Evolutionary conservation across 1,140 invertebrate species (phyloP).

Genomic region (Paramacrobiotus metropolitanus): DNA sequence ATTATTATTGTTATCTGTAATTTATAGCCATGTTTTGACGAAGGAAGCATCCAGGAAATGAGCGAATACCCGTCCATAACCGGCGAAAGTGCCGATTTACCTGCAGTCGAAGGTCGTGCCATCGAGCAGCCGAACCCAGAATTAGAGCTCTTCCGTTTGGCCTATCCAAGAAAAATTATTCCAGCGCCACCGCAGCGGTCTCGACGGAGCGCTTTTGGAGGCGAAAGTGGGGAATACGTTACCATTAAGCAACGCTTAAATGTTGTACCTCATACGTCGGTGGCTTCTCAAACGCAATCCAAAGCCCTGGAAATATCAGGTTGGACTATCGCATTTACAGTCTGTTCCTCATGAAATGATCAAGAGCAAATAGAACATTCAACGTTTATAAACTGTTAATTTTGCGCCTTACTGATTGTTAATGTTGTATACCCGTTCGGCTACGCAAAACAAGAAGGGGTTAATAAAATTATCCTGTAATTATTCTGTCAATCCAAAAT

Average conservation of each 20-base stretch:
- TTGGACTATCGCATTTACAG: neutral
- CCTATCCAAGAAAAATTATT: neutral
- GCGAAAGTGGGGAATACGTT: neutral
- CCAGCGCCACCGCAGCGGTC: neutral
- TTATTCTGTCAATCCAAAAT: no score
- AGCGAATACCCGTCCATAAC: neutral
- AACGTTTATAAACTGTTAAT: no score
- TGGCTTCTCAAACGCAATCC: no score
- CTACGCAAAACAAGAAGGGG: no score
- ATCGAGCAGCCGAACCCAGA: neutral
- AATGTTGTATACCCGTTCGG: no score
- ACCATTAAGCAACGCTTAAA: neutral
- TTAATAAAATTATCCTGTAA: no score
- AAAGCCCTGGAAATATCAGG: no score
- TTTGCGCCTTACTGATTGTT: no score
- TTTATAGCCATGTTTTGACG: constrained; percentile 2
- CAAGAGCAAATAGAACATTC: neutral
- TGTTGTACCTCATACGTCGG: neutral
- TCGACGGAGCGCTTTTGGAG: neutral
- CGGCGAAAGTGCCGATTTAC: neutral
- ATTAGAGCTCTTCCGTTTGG: neutral
- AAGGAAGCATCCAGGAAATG: neutral
- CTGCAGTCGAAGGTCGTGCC: neutral
- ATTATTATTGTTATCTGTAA: neutral
- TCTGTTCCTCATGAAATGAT: no score